Evolutionary conservation across 2,888 invertebrate genomes (phyloP).

Genomic region (Rhingia rostrata): DNA sequence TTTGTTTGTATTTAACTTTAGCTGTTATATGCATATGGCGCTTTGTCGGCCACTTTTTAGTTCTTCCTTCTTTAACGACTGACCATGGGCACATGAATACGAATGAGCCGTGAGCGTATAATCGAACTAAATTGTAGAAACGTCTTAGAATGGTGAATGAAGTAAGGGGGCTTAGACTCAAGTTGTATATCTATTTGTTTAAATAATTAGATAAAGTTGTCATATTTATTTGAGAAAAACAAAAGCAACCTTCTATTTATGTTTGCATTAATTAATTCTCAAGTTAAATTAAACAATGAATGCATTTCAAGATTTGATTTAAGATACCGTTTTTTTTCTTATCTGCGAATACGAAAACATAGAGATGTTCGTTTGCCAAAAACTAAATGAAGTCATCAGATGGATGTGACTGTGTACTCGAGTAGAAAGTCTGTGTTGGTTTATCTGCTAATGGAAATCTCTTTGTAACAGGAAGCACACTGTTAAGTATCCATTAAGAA

Average conservation of each 20-base stretch:
- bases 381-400: conserved; percentile 51
- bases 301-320: conserved; percentile 30
- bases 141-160: conserved; percentile 36
- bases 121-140: conserved; percentile 4
- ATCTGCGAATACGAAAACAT: neutral
- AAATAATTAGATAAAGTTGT: conserved; percentile 38
- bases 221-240: conserved; percentile 46
- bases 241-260: neutral
- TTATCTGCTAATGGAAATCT: conserved; percentile 64
- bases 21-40: conserved; percentile 63
- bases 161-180: neutral
- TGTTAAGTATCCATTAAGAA: conserved; percentile 64
- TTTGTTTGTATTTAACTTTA: conserved; percentile 26
- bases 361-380: conserved; percentile 50
- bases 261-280: conserved; percentile 22
- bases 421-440: conserved; percentile 52
- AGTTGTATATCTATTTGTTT: conserved; percentile 18
- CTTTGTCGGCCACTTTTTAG: conserved; percentile 62
- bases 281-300: conserved; percentile 30
- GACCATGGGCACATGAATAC: conserved; percentile 60
- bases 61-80: conserved; percentile 41
- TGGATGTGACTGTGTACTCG: conserved; percentile 45
- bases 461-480: conserved; percentile 59
- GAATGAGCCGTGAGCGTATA: conserved; percentile 48
- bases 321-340: conserved; percentile 12